phyloP scores from a whole-genome alignment of 2,797 vertebrate genomes.

The Neomorphus geoffroyi region DNA sequence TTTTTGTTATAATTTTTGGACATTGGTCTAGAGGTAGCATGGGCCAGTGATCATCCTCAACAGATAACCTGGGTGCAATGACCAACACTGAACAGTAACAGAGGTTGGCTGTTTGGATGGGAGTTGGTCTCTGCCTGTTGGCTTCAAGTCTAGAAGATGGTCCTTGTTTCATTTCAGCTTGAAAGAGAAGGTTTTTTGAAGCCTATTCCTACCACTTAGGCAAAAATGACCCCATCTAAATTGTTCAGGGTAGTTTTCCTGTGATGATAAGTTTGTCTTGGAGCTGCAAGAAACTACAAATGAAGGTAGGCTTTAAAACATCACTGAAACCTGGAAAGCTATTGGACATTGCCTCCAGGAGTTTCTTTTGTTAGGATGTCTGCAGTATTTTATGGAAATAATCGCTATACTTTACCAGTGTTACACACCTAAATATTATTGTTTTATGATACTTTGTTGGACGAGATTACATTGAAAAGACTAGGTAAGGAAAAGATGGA shows the following conservation, averaged over 20 bases:
- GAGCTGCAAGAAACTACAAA: not conserved
- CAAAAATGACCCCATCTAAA: not conserved
- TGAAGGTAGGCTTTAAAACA: not conserved
- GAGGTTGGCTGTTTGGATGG: not conserved
- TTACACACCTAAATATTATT: not conserved
- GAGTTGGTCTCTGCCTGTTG: not conserved
- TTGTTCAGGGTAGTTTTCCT: not conserved
- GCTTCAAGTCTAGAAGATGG: not conserved
- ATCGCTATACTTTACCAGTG: not conserved
- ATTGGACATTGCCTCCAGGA: not conserved
- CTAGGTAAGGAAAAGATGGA: not conserved
- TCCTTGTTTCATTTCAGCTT: not conserved
- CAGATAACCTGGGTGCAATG: not conserved
- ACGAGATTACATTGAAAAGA: not conserved
- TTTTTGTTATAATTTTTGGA: not conserved
- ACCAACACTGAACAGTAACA: not conserved
- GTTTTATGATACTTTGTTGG: not conserved
- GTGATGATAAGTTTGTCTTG: not conserved
- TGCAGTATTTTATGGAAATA: not conserved
- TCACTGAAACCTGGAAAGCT: not conserved
- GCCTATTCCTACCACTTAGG: not conserved
- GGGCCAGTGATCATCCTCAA: not conserved
- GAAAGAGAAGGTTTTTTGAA: not conserved
- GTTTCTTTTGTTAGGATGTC: not conserved
- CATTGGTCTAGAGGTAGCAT: not conserved